These are phyloP conservation scores for Platycheirus albimanus DNA, from an alignment of 2,888 invertebrate species.

Conservation along the genomic window DNA sequence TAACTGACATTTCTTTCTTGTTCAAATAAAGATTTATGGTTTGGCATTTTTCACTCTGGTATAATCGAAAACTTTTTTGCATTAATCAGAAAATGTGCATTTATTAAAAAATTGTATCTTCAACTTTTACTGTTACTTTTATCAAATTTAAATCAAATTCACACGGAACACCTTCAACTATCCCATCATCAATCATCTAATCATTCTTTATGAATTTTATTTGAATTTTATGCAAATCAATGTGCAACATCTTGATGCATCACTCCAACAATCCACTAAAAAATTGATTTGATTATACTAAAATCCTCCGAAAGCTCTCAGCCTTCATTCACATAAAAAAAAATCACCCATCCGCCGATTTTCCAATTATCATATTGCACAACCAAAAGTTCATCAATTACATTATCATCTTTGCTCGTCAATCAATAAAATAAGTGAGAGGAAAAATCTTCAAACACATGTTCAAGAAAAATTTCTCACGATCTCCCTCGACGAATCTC, in stretches of 20 bases:
- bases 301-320: neutral
- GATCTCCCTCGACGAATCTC: constrained; percentile 25
- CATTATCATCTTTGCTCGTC: constrained; percentile 10
- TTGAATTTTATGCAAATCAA: constrained; percentile 10
- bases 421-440: neutral
- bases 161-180: too few species aligned
- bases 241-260: neutral
- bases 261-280: neutral
- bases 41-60: too few species aligned
- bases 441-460: constrained; percentile 15
- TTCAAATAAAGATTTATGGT: too few species aligned
- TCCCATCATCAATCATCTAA: too few species aligned
- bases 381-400: constrained; percentile 44
- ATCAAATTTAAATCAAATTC: too few species aligned
- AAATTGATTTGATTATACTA: constrained; percentile 5
- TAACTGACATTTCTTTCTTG: too few species aligned
- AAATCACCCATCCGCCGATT: constrained; percentile 1
- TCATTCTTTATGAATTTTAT: too few species aligned
- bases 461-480: constrained; percentile 48
- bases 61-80: too few species aligned
- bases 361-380: constrained; percentile 46
- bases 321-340: constrained; percentile 38
- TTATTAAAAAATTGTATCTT: too few species aligned
- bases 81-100: too few species aligned
- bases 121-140: too few species aligned